Conservation (phyloP, 2,888 invertebrate genomes). For the Baronia brevicornis region DNA sequence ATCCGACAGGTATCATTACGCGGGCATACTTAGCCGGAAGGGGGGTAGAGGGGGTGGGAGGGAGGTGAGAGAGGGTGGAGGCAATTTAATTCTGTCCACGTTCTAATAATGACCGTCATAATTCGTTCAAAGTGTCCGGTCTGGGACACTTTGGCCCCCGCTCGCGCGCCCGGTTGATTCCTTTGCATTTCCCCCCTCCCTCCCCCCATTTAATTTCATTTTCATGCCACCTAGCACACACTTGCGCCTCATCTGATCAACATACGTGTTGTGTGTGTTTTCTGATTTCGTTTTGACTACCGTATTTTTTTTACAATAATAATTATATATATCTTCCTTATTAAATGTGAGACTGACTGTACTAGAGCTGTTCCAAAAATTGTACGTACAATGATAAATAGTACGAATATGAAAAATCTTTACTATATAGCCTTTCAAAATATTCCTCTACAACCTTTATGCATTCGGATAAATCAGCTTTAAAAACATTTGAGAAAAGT, state of each 20-base stretch:
- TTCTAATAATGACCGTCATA: conserved; percentile 79
- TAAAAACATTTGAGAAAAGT: too few relatives aligned
- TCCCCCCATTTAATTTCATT: conserved; percentile 71
- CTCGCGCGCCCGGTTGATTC: conserved; percentile 57
- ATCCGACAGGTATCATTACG: conserved; percentile 72
- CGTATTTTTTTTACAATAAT: background rate
- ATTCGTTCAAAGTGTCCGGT: conserved; percentile 79
- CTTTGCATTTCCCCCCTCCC: conserved; percentile 72
- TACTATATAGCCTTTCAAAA: too few relatives aligned
- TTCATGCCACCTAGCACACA: conserved; percentile 73
- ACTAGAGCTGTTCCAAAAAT: too few relatives aligned
- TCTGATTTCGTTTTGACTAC: background rate
- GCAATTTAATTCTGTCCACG: conserved; percentile 79
- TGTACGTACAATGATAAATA: too few relatives aligned
- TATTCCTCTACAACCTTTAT: too few relatives aligned
- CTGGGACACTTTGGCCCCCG: conserved; percentile 65
- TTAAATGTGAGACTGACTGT: too few relatives aligned
- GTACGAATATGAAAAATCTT: too few relatives aligned
- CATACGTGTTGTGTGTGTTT: conserved; percentile 30
- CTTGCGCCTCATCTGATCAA: conserved; percentile 55
- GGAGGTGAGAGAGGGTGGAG: conserved; percentile 45
- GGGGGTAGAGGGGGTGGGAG: conserved; percentile 30
- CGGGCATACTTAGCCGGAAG: conserved; percentile 69
- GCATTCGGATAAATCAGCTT: too few relatives aligned
- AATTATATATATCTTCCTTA: too few relatives aligned